A percentile compares a stretch with the other conserved stretches of the same genome.
Conservation (phyloP, 2,888 invertebrate genomes). For the Labia minor region DNA sequence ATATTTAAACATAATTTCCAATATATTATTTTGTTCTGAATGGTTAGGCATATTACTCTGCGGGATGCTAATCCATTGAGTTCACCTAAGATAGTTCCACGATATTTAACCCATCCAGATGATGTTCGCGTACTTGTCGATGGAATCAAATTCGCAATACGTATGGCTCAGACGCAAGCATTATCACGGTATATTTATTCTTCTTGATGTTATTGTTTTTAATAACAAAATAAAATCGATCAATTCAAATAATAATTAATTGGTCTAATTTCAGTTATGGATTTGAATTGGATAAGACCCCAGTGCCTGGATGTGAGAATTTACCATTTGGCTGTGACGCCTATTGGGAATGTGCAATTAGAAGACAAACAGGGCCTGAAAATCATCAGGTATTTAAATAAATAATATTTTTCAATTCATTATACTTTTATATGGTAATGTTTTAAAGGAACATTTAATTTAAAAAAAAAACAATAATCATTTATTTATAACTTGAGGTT, state of each 20-base stretch:
- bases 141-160: conserved; percentile 68
- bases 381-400: conserved; percentile 44
- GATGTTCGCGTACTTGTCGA: conserved; percentile 72
- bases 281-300: conserved; percentile 60
- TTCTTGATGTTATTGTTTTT: neutral
- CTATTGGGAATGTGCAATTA: conserved; percentile 51
- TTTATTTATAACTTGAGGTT: too few species aligned
- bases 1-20: too few species aligned
- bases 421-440: too few species aligned
- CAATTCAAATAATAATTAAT: conserved; percentile 8
- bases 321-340: conserved; percentile 56
- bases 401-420: too few species aligned
- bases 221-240: neutral
- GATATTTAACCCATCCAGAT: conserved; percentile 63
- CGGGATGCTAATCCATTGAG: conserved; percentile 65
- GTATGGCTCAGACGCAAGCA: conserved; percentile 57
- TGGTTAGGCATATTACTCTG: conserved; percentile 30
- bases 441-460: too few species aligned
- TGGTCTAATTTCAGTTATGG: conserved; percentile 52
- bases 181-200: conserved; percentile 33
- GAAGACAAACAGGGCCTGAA: conserved; percentile 48
- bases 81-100: conserved; percentile 75
- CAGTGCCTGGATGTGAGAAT: conserved; percentile 62
- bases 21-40: too few species aligned
- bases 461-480: too few species aligned